Percentiles rank a stretch among this genome's conserved stretches.
Evolutionary conservation across 2,113 vertebrate genomes (phyloP).

Genomic region (Brachionichthys hirsutus): DNA sequence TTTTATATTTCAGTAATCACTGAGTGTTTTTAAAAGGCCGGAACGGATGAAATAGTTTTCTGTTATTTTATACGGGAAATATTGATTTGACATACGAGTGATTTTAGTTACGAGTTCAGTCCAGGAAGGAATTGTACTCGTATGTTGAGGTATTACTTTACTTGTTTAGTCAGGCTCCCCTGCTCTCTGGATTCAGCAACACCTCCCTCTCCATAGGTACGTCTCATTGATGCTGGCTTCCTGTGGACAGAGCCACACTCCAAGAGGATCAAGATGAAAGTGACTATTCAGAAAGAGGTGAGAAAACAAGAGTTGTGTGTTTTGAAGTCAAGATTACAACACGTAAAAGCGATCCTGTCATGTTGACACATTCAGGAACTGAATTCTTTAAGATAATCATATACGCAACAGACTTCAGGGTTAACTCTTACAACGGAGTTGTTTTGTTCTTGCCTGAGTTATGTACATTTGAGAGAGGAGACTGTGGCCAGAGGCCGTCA

Average conservation of each 20-base stretch:
- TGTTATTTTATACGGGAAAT: too few relatives aligned
- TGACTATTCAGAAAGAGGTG: constrained; percentile 98
- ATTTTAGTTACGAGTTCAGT: too few relatives aligned
- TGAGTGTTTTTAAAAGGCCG: too few relatives aligned
- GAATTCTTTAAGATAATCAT: too few relatives aligned
- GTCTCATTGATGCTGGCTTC: constrained; percentile 95
- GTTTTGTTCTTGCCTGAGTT: constrained; percentile 8
- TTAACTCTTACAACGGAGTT: constrained; percentile 2
- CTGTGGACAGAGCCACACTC: constrained; percentile 98
- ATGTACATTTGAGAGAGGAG: constrained; percentile 14
- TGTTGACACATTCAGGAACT: too few relatives aligned
- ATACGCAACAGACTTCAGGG: not conserved
- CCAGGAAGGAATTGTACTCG: too few relatives aligned
- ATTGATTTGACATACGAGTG: too few relatives aligned
- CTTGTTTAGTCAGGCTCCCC: not conserved
- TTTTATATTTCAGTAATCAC: too few relatives aligned
- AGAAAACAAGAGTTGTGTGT: constrained; percentile 8
- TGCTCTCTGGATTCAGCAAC: not conserved
- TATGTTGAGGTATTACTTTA: too few relatives aligned
- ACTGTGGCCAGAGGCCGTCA: constrained; percentile 35
- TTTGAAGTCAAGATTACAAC: too few relatives aligned
- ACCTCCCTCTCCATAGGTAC: constrained; percentile 78
- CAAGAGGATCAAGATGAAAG: constrained; percentile 93
- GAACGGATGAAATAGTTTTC: too few relatives aligned
- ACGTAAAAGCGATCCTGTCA: too few relatives aligned